phyloP scores from a whole-genome alignment of 2,113 vertebrate species.

The Vulpes vulpes region DNA sequence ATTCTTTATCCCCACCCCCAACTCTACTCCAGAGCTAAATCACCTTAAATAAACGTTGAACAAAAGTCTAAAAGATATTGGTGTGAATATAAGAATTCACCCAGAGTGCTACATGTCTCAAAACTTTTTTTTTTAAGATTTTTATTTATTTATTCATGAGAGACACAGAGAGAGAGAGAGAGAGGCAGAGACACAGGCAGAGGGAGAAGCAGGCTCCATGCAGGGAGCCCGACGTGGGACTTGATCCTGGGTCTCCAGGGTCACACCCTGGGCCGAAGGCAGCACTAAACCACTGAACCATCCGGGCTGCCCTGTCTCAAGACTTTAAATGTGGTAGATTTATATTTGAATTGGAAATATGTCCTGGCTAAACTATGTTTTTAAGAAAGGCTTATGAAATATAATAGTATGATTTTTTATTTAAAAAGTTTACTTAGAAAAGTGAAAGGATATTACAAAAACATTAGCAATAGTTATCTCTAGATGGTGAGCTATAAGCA shows the following conservation, averaged over 20 bases:
- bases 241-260: no score
- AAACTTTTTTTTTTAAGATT: neutral
- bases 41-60: neutral
- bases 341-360: slow-evolving; percentile 26
- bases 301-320: neutral
- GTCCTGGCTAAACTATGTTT: neutral
- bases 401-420: slow-evolving; percentile 1
- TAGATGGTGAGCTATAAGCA: neutral
- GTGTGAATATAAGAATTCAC: neutral
- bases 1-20: neutral
- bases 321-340: neutral
- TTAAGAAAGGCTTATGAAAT: neutral
- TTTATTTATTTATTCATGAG: no score
- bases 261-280: no score
- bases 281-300: no score
- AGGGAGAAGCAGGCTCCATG: no score
- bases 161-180: no score
- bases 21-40: neutral
- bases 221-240: no score
- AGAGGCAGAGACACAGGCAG: no score
- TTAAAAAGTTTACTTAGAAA: neutral
- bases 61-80: neutral
- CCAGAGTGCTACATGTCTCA: neutral
- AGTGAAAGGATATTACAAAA: neutral
- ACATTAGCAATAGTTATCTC: neutral